Evolutionary conservation across 2,113 vertebrate genomes (phyloP).

Genomic region (Oreamnos americanus): DNA sequence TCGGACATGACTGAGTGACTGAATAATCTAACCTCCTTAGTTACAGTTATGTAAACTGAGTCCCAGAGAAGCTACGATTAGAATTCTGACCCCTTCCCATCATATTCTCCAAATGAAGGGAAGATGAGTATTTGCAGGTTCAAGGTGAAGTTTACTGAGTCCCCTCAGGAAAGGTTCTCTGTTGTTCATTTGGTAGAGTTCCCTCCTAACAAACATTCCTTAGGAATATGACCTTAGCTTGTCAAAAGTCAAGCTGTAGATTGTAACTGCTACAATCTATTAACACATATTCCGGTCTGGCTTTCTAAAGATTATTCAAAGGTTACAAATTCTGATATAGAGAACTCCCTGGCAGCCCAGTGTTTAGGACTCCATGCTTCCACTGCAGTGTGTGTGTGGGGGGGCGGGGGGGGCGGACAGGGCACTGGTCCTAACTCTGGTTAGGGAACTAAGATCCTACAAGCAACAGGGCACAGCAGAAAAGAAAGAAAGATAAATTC

Average conservation of each 20-base stretch:
- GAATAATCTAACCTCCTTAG: not conserved
- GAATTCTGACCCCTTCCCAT: not conserved
- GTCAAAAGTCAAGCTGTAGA: not conserved
- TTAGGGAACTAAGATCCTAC: not conserved
- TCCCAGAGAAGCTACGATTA: not conserved
- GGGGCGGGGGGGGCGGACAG: rapidly evolving
- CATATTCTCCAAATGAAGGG: not conserved
- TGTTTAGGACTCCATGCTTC: not conserved
- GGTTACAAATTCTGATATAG: not conserved
- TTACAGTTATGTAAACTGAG: not conserved
- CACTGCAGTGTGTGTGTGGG: not conserved
- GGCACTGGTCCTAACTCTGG: not conserved
- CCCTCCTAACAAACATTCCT: not conserved
- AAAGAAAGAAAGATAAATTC: not conserved
- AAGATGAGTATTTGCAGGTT: not conserved
- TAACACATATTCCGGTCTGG: not conserved
- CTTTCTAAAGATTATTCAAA: not conserved
- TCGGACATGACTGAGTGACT: rapidly evolving
- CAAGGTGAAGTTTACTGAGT: not conserved
- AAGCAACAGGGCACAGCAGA: not conserved
- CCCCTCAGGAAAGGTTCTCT: not conserved
- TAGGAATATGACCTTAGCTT: not conserved
- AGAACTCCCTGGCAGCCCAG: not conserved
- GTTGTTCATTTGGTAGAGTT: not conserved
- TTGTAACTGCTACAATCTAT: not conserved